Percentiles rank a stretch among this genome's conserved stretches.
Conservation (phyloP, 2,113 vertebrate species). For the Cricetomys ansorgei region DNA sequence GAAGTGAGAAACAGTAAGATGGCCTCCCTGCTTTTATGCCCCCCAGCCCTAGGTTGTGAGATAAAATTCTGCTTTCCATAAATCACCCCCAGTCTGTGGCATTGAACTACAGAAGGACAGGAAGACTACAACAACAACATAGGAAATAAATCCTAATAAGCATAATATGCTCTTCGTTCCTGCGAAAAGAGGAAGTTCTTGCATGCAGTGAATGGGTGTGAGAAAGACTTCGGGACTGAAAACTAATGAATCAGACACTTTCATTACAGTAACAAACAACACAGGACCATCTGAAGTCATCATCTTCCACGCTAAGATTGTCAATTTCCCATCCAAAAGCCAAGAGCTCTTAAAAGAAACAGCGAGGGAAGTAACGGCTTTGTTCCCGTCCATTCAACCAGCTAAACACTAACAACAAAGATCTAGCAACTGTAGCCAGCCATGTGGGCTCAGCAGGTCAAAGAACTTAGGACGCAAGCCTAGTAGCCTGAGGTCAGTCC, state of each 20-base stretch:
- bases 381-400: not conserved
- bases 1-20: not conserved
- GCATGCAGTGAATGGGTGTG: conserved; percentile 10
- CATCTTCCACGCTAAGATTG: not conserved
- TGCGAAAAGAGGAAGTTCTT: conserved; percentile 30
- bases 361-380: not conserved
- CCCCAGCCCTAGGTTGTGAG: not conserved
- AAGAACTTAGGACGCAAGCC: not conserved
- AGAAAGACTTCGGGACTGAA: conserved; percentile 33
- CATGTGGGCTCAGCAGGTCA: not conserved
- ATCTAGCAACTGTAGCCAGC: not conserved
- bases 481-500: not conserved
- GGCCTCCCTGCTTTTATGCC: not conserved
- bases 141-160: conserved; percentile 41
- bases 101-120: not conserved
- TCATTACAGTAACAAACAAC: conserved; percentile 1
- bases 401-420: not conserved
- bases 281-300: conserved; percentile 25
- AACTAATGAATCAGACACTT: conserved; percentile 33
- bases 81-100: not conserved
- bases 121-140: not conserved
- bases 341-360: not conserved
- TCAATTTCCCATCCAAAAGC: conserved; percentile 6
- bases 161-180: not conserved
- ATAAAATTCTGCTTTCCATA: not conserved